These are phyloP conservation scores for Andrena camellia DNA, from an alignment of 2,888 invertebrate species.

Conservation along the genomic window DNA sequence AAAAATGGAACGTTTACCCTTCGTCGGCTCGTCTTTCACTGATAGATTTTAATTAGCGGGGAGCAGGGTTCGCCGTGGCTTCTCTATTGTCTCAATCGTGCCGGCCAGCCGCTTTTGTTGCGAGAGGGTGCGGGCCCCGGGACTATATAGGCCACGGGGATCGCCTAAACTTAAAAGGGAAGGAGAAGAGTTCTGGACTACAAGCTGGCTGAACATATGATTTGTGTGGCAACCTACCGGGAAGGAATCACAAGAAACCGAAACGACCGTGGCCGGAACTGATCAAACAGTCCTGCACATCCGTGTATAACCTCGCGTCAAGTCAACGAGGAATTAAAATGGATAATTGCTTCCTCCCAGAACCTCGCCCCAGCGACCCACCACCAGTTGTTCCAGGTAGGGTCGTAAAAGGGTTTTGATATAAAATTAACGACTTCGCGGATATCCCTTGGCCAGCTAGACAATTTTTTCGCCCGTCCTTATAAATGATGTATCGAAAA, in stretches of 20 bases:
- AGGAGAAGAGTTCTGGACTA: slow-evolving; percentile 44
- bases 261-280: slow-evolving; percentile 76
- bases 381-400: slow-evolving; percentile 79
- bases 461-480: slow-evolving; percentile 6
- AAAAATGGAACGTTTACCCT: slow-evolving; percentile 22
- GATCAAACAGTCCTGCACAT: slow-evolving; percentile 80
- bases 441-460: slow-evolving; percentile 42
- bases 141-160: slow-evolving; percentile 15
- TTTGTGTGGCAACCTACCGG: slow-evolving; percentile 81
- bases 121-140: slow-evolving; percentile 63
- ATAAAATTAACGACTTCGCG: slow-evolving; percentile 80
- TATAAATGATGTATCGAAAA: slow-evolving; percentile 20
- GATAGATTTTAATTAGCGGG: slow-evolving; percentile 67
- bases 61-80: slow-evolving; percentile 15
- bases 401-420: slow-evolving; percentile 81
- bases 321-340: slow-evolving; percentile 80
- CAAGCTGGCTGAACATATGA: slow-evolving; percentile 75
- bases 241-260: slow-evolving; percentile 69
- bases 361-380: slow-evolving; percentile 67
- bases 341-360: slow-evolving; percentile 82
- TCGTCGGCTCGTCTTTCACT: slow-evolving; percentile 40
- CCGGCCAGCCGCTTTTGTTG: slow-evolving; percentile 65
- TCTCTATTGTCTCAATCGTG: slow-evolving; percentile 70
- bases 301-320: slow-evolving; percentile 78
- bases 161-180: slow-evolving; percentile 36